Conservation (phyloP, 1,140 invertebrate species). For the Listronotus oregonensis region DNA sequence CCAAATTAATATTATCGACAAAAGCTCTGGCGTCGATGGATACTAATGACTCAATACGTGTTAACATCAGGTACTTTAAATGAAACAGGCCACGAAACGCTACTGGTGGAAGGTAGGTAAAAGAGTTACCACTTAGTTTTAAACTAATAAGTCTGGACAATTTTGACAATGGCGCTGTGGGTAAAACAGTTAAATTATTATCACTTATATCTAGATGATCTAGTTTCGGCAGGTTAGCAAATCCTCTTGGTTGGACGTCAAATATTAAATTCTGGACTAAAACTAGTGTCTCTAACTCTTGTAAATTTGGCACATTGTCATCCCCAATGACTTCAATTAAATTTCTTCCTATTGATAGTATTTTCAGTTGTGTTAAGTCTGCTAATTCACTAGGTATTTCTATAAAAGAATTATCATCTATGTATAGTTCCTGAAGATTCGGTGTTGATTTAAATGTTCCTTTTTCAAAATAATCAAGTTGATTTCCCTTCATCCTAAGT, state of each 20-base stretch:
- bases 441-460: slow-evolving; percentile 73
- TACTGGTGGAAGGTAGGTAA: slow-evolving; percentile 69
- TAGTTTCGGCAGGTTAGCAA: slow-evolving; percentile 71
- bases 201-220: slow-evolving; percentile 76
- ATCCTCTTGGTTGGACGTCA: slow-evolving; percentile 68
- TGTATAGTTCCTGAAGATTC: slow-evolving; percentile 68
- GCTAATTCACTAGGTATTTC: slow-evolving; percentile 71
- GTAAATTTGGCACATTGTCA: slow-evolving; percentile 69
- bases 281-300: slow-evolving; percentile 67
- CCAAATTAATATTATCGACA: slow-evolving; percentile 81
- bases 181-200: slow-evolving; percentile 79
- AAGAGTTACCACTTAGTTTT: slow-evolving; percentile 76
- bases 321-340: slow-evolving; percentile 70
- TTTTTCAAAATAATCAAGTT: slow-evolving; percentile 70
- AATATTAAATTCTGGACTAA: slow-evolving; percentile 75
- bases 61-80: slow-evolving; percentile 73
- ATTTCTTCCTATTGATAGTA: slow-evolving; percentile 73
- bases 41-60: slow-evolving; percentile 67
- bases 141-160: slow-evolving; percentile 74
- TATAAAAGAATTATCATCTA: slow-evolving; percentile 78
- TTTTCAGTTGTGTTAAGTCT: slow-evolving; percentile 67
- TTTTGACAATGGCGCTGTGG: slow-evolving; percentile 74
- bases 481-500: slow-evolving; percentile 78
- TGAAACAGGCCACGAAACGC: slow-evolving; percentile 82
- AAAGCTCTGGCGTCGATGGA: slow-evolving; percentile 76